Conservation (phyloP, 1,140 invertebrate species). For the Drosophila sechellia region DNA sequence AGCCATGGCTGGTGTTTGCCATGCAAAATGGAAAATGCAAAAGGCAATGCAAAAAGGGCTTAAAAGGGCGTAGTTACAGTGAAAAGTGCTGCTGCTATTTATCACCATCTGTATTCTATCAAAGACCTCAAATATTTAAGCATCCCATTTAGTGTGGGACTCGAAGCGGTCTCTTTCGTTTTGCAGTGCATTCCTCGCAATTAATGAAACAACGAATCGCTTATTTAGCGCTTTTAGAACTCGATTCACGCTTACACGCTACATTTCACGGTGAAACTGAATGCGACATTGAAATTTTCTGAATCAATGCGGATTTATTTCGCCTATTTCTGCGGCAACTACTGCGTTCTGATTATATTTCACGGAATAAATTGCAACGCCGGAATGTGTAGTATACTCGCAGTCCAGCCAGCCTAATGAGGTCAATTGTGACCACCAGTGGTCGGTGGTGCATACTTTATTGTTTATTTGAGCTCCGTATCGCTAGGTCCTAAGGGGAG, state of each 20-base stretch:
- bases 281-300: constrained; percentile 38
- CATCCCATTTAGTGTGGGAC: too few relatives aligned
- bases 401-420: constrained; percentile 33
- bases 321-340: constrained; percentile 10
- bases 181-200: constrained; percentile 13
- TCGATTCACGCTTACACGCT: constrained; percentile 37
- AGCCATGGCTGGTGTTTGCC: constrained; percentile 7
- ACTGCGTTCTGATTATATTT: constrained; percentile 32
- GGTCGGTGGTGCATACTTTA: constrained; percentile 32
- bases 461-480: constrained; percentile 31
- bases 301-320: constrained; percentile 29
- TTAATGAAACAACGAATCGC: constrained; percentile 19
- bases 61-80: neutral
- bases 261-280: constrained; percentile 30
- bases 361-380: constrained; percentile 22
- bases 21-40: constrained; percentile 23
- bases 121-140: too few relatives aligned
- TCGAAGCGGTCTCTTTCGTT: too few relatives aligned
- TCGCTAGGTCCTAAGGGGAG: constrained; percentile 17
- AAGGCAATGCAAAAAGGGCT: neutral
- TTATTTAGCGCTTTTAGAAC: constrained; percentile 47
- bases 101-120: too few relatives aligned
- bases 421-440: constrained; percentile 55
- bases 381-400: neutral
- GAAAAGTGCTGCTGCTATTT: neutral